These are phyloP conservation scores for Odontocolon sp. DNA, from an alignment of 2,888 invertebrate genomes.

Conservation along the genomic window DNA sequence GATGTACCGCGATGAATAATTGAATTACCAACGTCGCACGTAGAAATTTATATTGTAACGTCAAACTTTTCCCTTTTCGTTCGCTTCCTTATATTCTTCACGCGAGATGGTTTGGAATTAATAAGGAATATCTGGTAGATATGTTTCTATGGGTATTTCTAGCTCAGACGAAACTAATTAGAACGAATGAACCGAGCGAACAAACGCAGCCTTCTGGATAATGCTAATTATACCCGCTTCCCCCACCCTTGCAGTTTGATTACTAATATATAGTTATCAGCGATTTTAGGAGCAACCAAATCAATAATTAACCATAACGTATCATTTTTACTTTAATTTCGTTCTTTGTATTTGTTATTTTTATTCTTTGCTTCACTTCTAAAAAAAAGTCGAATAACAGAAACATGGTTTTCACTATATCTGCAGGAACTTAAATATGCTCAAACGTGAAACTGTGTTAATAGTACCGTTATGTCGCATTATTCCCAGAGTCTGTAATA, in stretches of 20 bases:
- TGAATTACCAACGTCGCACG: slow-evolving; percentile 1
- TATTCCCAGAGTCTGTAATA: slow-evolving; percentile 20
- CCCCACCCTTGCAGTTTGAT: no score
- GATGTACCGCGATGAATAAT: slow-evolving; percentile 3
- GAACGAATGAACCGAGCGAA: slow-evolving; percentile 41
- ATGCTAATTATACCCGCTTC: slow-evolving; percentile 42
- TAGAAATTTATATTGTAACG: not conserved
- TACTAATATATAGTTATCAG: no score
- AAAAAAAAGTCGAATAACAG: no score
- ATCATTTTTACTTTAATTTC: slow-evolving; percentile 11
- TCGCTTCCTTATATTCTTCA: slow-evolving; percentile 9
- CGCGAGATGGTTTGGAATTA: slow-evolving; percentile 25
- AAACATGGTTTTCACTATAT: no score
- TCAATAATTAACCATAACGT: no score
- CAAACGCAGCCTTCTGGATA: slow-evolving; percentile 16
- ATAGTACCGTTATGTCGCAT: slow-evolving; percentile 20
- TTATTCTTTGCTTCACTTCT: slow-evolving; percentile 4
- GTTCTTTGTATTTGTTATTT: not conserved
- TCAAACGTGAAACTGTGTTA: no score
- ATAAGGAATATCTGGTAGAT: slow-evolving; percentile 4
- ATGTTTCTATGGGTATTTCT: not conserved
- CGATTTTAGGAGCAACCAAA: no score
- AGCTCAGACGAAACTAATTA: slow-evolving; percentile 44
- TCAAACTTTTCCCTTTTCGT: slow-evolving; percentile 14
- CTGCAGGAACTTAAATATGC: no score